Conservation (phyloP, 2,888 invertebrate genomes). For the Drepana falcataria region DNA sequence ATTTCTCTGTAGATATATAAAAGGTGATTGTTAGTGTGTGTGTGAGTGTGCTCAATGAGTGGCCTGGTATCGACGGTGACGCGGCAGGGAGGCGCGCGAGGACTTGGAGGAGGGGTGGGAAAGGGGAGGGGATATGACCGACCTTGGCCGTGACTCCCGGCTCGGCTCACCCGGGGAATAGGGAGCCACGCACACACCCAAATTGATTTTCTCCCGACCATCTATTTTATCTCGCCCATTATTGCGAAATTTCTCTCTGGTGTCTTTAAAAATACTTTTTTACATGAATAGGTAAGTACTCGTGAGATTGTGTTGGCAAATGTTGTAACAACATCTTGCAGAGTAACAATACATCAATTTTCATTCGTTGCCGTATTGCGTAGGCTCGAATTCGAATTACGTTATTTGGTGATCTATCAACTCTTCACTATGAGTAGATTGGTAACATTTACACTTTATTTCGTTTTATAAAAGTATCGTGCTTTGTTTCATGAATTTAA, state of each 20-base stretch:
- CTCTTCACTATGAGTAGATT: no score
- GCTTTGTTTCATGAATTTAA: no score
- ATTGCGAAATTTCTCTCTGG: neutral
- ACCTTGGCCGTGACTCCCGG: conserved; percentile 75
- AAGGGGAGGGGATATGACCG: conserved; percentile 41
- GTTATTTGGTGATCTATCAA: neutral
- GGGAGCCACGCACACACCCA: conserved; percentile 39
- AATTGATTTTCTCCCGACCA: conserved; percentile 2
- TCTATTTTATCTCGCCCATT: neutral
- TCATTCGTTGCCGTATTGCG: conserved; percentile 12
- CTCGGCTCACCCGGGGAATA: conserved; percentile 37
- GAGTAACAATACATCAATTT: conserved; percentile 4
- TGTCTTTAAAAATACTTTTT: no score
- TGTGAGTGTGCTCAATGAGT: conserved; percentile 46
- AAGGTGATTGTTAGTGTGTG: conserved; percentile 23
- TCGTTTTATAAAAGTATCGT: no score
- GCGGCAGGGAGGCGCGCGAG: conserved; percentile 25
- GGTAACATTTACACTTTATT: no score
- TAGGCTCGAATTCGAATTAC: conserved; percentile 2
- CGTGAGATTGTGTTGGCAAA: no score
- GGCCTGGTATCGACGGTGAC: conserved; percentile 47
- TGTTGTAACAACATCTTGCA: no score
- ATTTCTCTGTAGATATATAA: conserved; percentile 10
- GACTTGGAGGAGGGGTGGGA: conserved; percentile 14
- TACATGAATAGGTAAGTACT: no score